phyloP scores from a whole-genome alignment of 2,797 vertebrate genomes.

The Hippocampus kuda region DNA sequence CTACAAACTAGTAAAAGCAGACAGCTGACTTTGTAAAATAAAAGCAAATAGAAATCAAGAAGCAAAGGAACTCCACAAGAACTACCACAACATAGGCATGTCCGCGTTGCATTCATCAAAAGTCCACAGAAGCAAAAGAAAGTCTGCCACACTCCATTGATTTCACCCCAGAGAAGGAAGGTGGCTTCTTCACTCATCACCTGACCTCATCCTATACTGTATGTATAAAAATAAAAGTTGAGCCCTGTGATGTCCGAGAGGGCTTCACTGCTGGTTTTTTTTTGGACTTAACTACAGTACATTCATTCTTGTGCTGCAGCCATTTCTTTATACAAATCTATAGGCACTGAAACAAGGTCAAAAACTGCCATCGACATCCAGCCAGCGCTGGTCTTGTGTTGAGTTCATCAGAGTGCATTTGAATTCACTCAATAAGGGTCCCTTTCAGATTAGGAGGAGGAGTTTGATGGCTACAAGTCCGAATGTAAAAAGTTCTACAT shows the following conservation, averaged over 20 bases:
- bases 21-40: slow-evolving; percentile 39
- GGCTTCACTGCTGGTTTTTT: slow-evolving; percentile 47
- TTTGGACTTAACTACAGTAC: slow-evolving; percentile 37
- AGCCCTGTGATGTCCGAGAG: slow-evolving; percentile 32
- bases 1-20: slow-evolving; percentile 43
- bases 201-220: slow-evolving; percentile 13
- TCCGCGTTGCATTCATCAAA: slow-evolving; percentile 50
- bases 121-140: slow-evolving; percentile 35
- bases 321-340: slow-evolving; percentile 27
- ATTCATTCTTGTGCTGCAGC: slow-evolving; percentile 60
- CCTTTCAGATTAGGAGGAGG: not conserved
- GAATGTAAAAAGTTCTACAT: not conserved
- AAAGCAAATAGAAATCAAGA: slow-evolving; percentile 30
- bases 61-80: slow-evolving; percentile 50
- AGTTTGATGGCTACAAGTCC: slow-evolving; percentile 6
- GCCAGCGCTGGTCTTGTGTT: slow-evolving; percentile 3
- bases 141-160: slow-evolving; percentile 50
- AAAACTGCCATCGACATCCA: slow-evolving; percentile 5
- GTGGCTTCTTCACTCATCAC: slow-evolving; percentile 53
- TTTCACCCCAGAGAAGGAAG: slow-evolving; percentile 67
- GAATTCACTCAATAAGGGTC: not conserved
- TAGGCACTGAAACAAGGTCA: slow-evolving; percentile 52
- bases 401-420: not conserved
- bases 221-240: slow-evolving; percentile 27
- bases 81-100: slow-evolving; percentile 44